Conservation (phyloP, 2,888 invertebrate genomes). For the Epinotia demarniana region DNA sequence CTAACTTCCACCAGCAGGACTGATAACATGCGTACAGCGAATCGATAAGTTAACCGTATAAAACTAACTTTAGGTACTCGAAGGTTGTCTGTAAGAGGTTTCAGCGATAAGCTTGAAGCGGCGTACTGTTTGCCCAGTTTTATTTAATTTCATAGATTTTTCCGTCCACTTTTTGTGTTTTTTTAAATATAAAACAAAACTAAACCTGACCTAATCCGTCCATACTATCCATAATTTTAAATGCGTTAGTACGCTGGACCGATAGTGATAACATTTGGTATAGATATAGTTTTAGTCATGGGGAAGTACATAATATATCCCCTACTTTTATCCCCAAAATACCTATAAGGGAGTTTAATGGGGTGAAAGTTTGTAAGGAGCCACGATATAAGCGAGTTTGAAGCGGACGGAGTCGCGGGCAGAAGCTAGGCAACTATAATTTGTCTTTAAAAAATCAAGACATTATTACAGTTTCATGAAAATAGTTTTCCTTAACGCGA, state of each 20-base stretch:
- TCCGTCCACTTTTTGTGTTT: background rate
- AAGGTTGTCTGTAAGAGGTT: constrained; percentile 12
- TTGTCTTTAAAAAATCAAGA: background rate
- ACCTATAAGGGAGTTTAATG: too few species aligned
- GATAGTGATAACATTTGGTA: too few species aligned
- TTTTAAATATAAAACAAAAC: background rate
- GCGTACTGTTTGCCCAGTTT: background rate
- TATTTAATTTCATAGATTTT: background rate
- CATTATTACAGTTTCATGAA: too few species aligned
- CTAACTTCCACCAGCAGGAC: constrained; percentile 34
- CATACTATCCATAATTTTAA: too few species aligned
- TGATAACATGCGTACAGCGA: constrained; percentile 37
- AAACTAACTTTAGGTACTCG: constrained; percentile 12
- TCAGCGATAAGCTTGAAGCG: background rate
- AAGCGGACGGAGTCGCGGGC: too few species aligned
- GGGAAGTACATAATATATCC: too few species aligned
- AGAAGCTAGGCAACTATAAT: background rate
- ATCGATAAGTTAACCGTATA: constrained; percentile 28
- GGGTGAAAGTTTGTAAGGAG: too few species aligned
- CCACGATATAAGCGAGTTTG: too few species aligned
- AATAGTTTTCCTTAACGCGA: too few species aligned
- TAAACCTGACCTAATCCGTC: background rate
- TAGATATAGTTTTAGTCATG: too few species aligned
- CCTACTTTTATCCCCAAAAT: too few species aligned
- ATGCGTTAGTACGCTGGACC: too few species aligned